phyloP scores from a whole-genome alignment of 2,797 vertebrate species.

The Myoxocephalus aenaeus region DNA sequence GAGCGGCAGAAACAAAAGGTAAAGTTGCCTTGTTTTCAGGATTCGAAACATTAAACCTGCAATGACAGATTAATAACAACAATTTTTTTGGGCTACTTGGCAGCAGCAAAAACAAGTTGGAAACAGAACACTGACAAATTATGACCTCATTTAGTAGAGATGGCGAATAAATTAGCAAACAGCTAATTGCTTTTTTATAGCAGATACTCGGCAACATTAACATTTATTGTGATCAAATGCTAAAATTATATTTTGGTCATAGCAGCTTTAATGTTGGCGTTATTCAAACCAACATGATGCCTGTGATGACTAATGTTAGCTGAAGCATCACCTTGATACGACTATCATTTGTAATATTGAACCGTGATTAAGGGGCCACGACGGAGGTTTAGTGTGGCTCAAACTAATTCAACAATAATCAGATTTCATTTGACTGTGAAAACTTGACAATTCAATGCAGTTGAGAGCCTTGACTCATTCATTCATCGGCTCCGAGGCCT shows the following conservation, averaged over 20 bases:
- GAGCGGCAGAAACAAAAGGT: not conserved
- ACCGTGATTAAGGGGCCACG: constrained; percentile 1
- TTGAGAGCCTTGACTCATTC: constrained; percentile 43
- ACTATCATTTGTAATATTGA: constrained; percentile 9
- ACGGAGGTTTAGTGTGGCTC: constrained; percentile 20
- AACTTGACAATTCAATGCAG: constrained; percentile 12
- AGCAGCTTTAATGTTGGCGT: not conserved
- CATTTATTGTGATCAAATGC: not conserved
- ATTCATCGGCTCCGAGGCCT: constrained; percentile 27
- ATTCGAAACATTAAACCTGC: constrained; percentile 1
- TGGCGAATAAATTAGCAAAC: not conserved
- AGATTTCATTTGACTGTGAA: constrained; percentile 33
- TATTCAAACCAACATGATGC: not conserved
- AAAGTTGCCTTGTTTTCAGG: not conserved
- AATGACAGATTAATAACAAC: not conserved
- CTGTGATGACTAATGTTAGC: constrained; percentile 21
- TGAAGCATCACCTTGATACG: not conserved
- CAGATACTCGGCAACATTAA: not conserved
- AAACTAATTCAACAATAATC: constrained; percentile 39
- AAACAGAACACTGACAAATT: not conserved
- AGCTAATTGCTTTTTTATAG: not conserved
- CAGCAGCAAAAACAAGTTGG: not conserved
- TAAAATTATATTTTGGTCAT: not conserved
- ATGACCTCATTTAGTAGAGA: not conserved
- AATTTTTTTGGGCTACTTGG: not conserved